These are phyloP conservation scores for Orthonychiurus folsomi DNA, from an alignment of 2,888 invertebrate species.

Conservation along the genomic window DNA sequence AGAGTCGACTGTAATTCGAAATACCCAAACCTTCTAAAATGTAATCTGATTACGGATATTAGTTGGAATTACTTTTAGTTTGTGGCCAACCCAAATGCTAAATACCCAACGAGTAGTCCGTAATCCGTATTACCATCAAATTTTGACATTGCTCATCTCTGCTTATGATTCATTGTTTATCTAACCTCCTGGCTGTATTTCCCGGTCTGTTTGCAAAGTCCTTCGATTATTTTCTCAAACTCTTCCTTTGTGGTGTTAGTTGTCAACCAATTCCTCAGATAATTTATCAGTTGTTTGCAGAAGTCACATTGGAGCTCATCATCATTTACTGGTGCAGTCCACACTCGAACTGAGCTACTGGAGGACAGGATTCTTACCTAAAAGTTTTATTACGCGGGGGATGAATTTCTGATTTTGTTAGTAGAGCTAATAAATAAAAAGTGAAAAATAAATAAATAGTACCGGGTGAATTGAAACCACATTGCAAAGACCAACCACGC, in stretches of 20 bases:
- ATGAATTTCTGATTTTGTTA: too few species aligned
- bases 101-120: too few species aligned
- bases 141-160: too few species aligned
- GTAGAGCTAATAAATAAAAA: too few species aligned
- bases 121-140: too few species aligned
- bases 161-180: too few species aligned
- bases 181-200: conserved; percentile 57
- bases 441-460: neutral
- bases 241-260: conserved; percentile 77
- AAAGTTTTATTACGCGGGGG: neutral
- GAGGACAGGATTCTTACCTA: conserved; percentile 7
- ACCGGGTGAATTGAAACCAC: conserved; percentile 22
- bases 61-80: too few species aligned
- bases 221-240: conserved; percentile 63
- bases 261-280: conserved; percentile 67
- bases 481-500: conserved; percentile 66
- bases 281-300: conserved; percentile 70
- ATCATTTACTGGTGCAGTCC: conserved; percentile 52
- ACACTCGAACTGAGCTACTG: conserved; percentile 50
- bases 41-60: too few species aligned
- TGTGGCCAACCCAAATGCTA: too few species aligned
- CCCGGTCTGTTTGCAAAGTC: conserved; percentile 71
- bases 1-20: too few species aligned
- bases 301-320: conserved; percentile 59
- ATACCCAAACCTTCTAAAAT: too few species aligned